Evolutionary conservation across 2,888 invertebrate species (phyloP), one percentile per base, ranked within the genome.

Genomic region (Subacronicta megacephala): DNA sequence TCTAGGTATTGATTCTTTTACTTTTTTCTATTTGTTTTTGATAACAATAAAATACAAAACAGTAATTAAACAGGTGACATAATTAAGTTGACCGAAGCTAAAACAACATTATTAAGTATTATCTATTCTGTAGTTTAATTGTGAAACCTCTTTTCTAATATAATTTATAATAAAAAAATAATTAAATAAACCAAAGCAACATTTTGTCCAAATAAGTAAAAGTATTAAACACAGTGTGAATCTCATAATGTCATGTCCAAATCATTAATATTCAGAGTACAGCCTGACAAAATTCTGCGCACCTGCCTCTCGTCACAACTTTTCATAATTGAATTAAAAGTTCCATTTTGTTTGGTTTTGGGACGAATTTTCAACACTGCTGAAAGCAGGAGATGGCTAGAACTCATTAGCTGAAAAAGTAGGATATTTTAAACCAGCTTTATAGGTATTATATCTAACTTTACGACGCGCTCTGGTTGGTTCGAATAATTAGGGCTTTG

Each of bases 311-410:
- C 35, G 42, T 58, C 50, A 17, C 9, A 69, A 65, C 62, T 72
- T 72, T 55, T 56, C 38, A 52, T 56, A 68, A 68, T 72, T 72
- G 52, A 69, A 72, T 65, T 69, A 65, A 63, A 72, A 72, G 58
- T 72, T 60, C 43, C 13, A 36, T 57, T 68, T 26, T 57, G 55
- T 51, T 43, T 29, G 49, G 64, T 51, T 38, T 44, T 18, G 1
- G n/a, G 17, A 52, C 41, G 49, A 26, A 62, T 46, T 66, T 62
- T 38, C 40, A 44, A 35, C 38, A 43, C 16, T 7, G 47, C 26
- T 43, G 38, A 16, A 16, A 43, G 20, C 41, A 15, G 12, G 58
- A 37, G 38, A 47, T 40, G 20, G 5, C 36, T 37, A 41, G 7
- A 26, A 50, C 37, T 60, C 47, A 66, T 54, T 60, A 60, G 47